Percentiles rank a stretch among this genome's conserved stretches.
These are phyloP conservation scores for Cheilosia pagana DNA, from an alignment of 2,888 invertebrate species.

Conservation along the genomic window DNA sequence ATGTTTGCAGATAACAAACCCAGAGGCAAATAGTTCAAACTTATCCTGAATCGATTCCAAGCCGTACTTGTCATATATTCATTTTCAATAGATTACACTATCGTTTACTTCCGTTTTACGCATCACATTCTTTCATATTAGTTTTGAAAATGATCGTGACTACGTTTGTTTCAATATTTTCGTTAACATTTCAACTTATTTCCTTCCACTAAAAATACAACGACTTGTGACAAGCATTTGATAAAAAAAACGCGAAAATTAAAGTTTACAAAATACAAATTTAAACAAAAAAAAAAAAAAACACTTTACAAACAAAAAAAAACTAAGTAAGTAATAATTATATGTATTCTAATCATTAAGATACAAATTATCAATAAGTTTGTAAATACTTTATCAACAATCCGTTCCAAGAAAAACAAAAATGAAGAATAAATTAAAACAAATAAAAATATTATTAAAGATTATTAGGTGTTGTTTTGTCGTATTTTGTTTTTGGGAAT, in stretches of 20 bases:
- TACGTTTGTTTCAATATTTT: background rate
- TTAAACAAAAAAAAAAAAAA: slow-evolving; percentile 16
- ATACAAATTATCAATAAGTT: slow-evolving; percentile 64
- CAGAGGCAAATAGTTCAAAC: background rate
- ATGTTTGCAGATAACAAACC: background rate
- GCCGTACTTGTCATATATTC: no score
- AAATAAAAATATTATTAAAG: slow-evolving; percentile 19
- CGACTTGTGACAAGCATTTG: slow-evolving; percentile 67
- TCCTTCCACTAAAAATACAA: slow-evolving; percentile 71
- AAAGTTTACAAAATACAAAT: slow-evolving; percentile 34
- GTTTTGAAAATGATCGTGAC: background rate
- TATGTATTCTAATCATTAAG: slow-evolving; percentile 59
- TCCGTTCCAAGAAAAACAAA: slow-evolving; percentile 67
- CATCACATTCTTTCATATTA: slow-evolving; percentile 17
- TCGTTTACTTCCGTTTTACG: background rate
- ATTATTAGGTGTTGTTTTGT: slow-evolving; percentile 60
- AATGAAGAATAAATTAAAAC: slow-evolving; percentile 34
- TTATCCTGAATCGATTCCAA: no score
- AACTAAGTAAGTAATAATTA: slow-evolving; percentile 23
- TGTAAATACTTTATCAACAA: slow-evolving; percentile 72
- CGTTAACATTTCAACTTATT: slow-evolving; percentile 12
- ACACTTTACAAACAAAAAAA: slow-evolving; percentile 31
- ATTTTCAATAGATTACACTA: background rate
- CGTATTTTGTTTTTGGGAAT: slow-evolving; percentile 19
- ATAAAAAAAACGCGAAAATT: slow-evolving; percentile 21